These are phyloP conservation scores for Saccostrea echinata DNA, from an alignment of 1,140 invertebrate species.

Conservation along the genomic window DNA sequence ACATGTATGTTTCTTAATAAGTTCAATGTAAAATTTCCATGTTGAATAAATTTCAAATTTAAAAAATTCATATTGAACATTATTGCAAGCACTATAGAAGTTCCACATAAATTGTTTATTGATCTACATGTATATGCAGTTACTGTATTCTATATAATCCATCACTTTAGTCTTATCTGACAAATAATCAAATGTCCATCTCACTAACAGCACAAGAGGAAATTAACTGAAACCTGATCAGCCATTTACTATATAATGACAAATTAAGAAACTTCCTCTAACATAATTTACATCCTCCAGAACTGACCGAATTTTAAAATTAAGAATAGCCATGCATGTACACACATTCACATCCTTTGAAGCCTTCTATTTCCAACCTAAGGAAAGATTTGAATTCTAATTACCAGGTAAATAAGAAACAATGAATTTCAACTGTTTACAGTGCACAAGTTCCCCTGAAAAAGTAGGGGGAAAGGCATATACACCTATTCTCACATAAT, in stretches of 20 bases:
- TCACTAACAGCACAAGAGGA: not conserved
- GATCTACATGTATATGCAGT: too few species aligned
- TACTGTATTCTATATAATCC: not conserved
- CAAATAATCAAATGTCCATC: not conserved
- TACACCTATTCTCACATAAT: too few species aligned
- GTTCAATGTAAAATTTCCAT: too few species aligned
- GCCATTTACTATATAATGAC: not conserved
- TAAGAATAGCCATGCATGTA: not conserved
- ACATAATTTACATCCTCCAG: too few species aligned
- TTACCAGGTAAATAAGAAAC: not conserved
- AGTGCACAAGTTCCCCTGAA: not conserved
- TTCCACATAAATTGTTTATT: too few species aligned
- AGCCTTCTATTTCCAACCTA: not conserved
- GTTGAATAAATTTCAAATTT: too few species aligned
- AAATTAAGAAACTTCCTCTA: not conserved
- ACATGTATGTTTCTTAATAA: too few species aligned
- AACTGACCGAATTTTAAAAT: too few species aligned
- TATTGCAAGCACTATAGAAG: too few species aligned
- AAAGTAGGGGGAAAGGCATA: not conserved
- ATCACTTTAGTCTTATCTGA: not conserved
- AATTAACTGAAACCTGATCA: not conserved
- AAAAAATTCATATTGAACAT: too few species aligned
- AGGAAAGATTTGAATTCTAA: not conserved
- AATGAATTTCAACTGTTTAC: not conserved
- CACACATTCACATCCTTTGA: not conserved